Evolutionary conservation across 2,888 invertebrate species (phyloP), one percentile per base, ranked within the genome.

Genomic region (Sphinx pinastri): DNA sequence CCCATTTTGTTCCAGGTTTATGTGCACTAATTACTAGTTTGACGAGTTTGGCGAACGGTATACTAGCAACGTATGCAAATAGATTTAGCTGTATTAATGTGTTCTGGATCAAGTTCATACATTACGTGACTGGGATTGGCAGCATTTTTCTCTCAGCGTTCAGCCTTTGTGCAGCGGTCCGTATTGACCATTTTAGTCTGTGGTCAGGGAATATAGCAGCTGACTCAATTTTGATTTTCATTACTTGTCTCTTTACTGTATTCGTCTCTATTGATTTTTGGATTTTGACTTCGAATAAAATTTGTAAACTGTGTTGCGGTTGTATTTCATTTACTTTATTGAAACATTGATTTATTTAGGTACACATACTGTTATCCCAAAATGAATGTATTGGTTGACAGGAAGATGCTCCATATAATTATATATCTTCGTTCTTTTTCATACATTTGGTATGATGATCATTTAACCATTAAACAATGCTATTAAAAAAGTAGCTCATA

Each of bases 221-320:
- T 14, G 71, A 80, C 0, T 67, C 73, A 11, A 55, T 59, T 3
- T 55, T 82, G 10, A 70, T 77, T 7, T 66, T 68, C 19, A 54
- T 76, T 2, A 80, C 78, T 4, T 81, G 80, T 75, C 0, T 80
- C 4, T 82, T 82, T 51, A 84, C 84, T 13, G 13, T 84, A 14
- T 68, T 81, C 5, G 81, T 86, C 0, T 73, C 79, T 14, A 72
- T 84, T 8, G 84, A 84, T 51, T 85, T 85, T 72, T 84, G 79
- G 79, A 71, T 84, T 14, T 16, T 73, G 0, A 73, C 76, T 13
- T 74, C 68, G 10, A 78, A 74, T 45, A 81, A 76, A 70, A 69
- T 79, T 14, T 69, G 71, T 45, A 74, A 67, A 54, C 57, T 74
- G 45, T 49, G 55, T 70, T 70, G 49, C 58, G 70, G 68, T 69